Evolutionary conservation across 2,113 vertebrate species (phyloP), one percentile per base, ranked within the genome.

Genomic region (Tamias sibiricus): DNA sequence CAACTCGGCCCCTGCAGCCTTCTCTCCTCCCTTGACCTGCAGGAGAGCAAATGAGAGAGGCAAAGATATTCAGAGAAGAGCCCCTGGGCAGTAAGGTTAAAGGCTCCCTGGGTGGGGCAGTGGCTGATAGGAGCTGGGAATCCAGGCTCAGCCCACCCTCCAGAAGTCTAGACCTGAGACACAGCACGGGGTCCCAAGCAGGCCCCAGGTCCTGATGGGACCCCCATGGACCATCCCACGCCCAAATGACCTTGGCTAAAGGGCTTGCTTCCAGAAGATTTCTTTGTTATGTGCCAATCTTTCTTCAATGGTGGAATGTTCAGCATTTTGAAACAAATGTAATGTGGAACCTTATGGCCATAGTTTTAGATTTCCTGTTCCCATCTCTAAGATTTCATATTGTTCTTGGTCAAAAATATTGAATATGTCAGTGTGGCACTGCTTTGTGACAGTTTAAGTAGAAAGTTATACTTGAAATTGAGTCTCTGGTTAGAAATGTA

Each of bases 1-100:
- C 80, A n/a, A 0, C 0, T 7, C 8, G 0, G 0, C 30, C 13
- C 5, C 42, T 12, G 2, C 32, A 14, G 1, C 26, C 40, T 26
- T 76, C 42, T 22, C 26, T n/a, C 32, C 8, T 76, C 22, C 35
- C 37, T 10, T 52, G 52, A n/a, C 28, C 20, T 47, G 0, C 52
- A 37, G 28, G 64, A n/a, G n/a, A 71, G 44, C 5, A 49, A 19
- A 13, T 20, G 32, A 37, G 30, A 0, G 35, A 66, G 26, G 49
- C 4, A 1, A 80, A 66, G 52, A 4, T n/a, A 49, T 16, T n/a
- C 66, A 84, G n/a, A n/a, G n/a, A 20, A 69, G 85, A 74, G 37
- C 68, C 7, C 68, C 37, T 32, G 35, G n/a, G 16, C 40, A 4
- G 54, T 0, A 4, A 74, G 54, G 4, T 1, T 1, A 4, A 81